A percentile compares a stretch with the other conserved stretches of the same genome.
Conservation (phyloP, 2,113 vertebrate species). For the Pandion haliaetus region DNA sequence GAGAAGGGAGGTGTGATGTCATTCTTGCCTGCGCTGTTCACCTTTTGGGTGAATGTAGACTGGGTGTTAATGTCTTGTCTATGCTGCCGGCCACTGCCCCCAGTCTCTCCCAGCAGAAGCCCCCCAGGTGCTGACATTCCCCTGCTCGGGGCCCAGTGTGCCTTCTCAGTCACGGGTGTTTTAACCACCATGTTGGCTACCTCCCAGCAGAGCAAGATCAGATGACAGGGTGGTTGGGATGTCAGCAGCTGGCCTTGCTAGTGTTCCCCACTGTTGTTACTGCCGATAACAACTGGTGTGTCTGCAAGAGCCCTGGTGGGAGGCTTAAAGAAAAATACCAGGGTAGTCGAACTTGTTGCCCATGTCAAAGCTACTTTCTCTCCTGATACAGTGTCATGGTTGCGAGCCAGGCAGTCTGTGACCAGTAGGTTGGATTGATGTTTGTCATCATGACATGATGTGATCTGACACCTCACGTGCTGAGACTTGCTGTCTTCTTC, state of each 20-base stretch:
- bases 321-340: background rate
- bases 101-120: no score
- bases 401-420: background rate
- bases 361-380: background rate
- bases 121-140: background rate
- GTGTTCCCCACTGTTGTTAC: background rate
- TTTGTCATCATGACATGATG: background rate
- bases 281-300: background rate
- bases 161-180: background rate
- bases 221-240: background rate
- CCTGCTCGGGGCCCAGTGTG: background rate
- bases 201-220: accelerated
- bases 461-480: background rate
- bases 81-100: background rate
- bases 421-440: background rate
- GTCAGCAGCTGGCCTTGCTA: background rate
- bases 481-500: background rate
- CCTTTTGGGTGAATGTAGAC: background rate
- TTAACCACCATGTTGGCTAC: background rate
- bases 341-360: background rate
- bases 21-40: background rate
- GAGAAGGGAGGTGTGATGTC: background rate
- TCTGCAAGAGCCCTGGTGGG: background rate
- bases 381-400: background rate
- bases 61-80: background rate